Evolutionary conservation across 2,888 invertebrate genomes (phyloP).

Genomic region (Aspidapion aeneum): DNA sequence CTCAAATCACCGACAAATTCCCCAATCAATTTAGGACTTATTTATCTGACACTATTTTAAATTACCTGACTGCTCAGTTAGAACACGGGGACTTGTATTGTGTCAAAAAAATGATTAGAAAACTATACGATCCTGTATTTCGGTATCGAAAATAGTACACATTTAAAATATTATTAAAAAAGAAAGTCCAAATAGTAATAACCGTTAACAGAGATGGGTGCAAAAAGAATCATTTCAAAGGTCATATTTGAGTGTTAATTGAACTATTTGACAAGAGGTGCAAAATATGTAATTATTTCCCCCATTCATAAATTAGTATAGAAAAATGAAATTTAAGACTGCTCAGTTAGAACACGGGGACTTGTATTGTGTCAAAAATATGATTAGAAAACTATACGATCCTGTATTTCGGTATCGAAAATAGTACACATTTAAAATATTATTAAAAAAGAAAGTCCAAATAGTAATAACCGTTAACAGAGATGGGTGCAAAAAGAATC

Average conservation of each 20-base stretch:
- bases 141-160: constrained; percentile 16
- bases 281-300: too few relatives aligned
- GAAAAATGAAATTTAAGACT: too few relatives aligned
- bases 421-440: too few relatives aligned
- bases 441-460: not conserved
- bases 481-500: too few relatives aligned
- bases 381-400: constrained; percentile 30
- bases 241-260: too few relatives aligned
- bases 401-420: constrained; percentile 27
- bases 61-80: constrained; percentile 31
- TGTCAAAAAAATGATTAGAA: constrained; percentile 32
- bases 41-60: constrained; percentile 30
- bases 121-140: constrained; percentile 32
- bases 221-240: too few relatives aligned
- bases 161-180: not conserved
- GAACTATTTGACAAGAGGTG: too few relatives aligned
- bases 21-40: constrained; percentile 27
- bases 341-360: constrained; percentile 31
- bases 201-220: too few relatives aligned
- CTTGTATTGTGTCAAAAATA: constrained; percentile 32
- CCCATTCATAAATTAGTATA: too few relatives aligned
- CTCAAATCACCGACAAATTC: constrained; percentile 30
- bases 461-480: too few relatives aligned
- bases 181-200: not conserved
- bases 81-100: constrained; percentile 31